Conservation (phyloP, 1,140 invertebrate genomes). For the Magallana gigas region DNA sequence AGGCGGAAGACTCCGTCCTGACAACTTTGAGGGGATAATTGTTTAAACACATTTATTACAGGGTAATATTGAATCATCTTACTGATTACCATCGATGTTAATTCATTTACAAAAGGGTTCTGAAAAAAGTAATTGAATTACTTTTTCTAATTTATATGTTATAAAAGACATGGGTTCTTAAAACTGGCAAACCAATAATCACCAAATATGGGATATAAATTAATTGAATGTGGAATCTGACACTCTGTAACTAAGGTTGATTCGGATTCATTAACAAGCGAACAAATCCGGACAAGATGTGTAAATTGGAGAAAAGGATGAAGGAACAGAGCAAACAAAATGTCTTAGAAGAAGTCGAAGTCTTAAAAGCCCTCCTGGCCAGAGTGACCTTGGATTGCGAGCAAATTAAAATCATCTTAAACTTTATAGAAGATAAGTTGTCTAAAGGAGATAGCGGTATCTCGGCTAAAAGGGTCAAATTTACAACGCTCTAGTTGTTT, state of each 20-base stretch:
- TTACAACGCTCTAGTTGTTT: not conserved
- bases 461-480: conserved; percentile 16
- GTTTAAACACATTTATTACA: not conserved
- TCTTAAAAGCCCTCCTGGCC: conserved; percentile 15
- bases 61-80: not conserved
- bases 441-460: not conserved
- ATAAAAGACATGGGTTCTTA: not conserved
- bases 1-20: not conserved
- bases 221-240: not conserved
- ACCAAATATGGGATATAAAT: not conserved
- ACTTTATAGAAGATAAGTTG: not conserved
- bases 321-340: conserved; percentile 11
- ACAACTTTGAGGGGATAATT: not conserved
- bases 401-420: not conserved
- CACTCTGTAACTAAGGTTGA: not conserved
- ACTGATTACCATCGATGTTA: not conserved
- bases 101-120: conserved; percentile 10
- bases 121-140: not conserved
- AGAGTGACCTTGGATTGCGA: not conserved
- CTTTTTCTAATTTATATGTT: not conserved
- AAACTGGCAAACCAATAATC: not conserved
- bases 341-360: not conserved
- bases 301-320: not conserved
- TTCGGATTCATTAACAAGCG: not conserved
- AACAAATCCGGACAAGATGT: not conserved